Conservation (phyloP, 37 sponge, comb jelly and placozoan species). For the Petrosia ficiformis region DNA sequence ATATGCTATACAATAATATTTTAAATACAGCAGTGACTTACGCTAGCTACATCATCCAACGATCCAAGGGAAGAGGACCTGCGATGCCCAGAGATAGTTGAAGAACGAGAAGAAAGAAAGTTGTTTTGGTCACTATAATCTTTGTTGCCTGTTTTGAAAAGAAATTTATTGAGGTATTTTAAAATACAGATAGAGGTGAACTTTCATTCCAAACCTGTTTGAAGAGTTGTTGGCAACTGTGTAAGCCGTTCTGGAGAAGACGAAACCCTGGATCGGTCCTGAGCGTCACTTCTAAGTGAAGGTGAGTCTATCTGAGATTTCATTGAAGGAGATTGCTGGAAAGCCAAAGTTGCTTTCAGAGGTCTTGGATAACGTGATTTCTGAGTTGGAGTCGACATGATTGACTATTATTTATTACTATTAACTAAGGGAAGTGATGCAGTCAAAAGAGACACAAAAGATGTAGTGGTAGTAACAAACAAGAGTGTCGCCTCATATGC, state of each 20-base stretch:
- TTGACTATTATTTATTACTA: not conserved
- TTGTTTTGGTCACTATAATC: too few species aligned
- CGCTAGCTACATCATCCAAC: not conserved
- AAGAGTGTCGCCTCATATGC: too few species aligned
- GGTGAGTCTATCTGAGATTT: not conserved
- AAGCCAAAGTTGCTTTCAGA: constrained; percentile 44
- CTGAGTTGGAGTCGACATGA: not conserved
- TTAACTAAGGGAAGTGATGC: not conserved
- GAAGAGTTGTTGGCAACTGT: too few species aligned
- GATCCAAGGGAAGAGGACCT: not conserved
- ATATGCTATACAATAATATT: too few species aligned
- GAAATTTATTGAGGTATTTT: too few species aligned
- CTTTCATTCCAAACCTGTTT: too few species aligned
- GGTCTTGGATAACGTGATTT: constrained; percentile 50
- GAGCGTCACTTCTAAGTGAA: not conserved
- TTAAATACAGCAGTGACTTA: too few species aligned
- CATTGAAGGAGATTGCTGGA: not conserved
- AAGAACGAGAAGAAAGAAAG: too few species aligned
- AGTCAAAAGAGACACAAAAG: not conserved
- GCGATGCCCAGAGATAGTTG: not conserved
- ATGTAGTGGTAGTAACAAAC: not conserved
- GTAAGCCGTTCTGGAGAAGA: too few species aligned
- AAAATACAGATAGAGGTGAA: too few species aligned
- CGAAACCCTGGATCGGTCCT: too few species aligned
- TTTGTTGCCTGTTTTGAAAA: too few species aligned